These are phyloP conservation scores for Myioborus melanocephalus DNA, from an alignment of 2,797 vertebrate species.

Conservation along the genomic window DNA sequence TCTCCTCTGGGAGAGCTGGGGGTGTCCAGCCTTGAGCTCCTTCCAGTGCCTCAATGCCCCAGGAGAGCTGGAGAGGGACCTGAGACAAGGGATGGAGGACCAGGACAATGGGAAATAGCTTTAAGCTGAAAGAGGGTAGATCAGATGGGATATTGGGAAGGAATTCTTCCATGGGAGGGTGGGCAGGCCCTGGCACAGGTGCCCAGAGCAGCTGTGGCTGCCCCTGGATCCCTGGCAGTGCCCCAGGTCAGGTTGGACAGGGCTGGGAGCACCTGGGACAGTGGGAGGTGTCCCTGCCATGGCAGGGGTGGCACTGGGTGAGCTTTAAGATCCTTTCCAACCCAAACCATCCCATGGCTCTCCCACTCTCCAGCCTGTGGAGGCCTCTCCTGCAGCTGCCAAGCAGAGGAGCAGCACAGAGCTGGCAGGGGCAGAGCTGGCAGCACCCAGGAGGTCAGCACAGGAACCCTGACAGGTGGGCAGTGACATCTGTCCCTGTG, in stretches of 20 bases:
- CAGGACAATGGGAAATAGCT: not conserved
- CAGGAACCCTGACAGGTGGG: not conserved
- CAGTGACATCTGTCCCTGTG: not conserved
- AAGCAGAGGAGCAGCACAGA: not conserved
- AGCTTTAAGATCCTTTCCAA: not conserved
- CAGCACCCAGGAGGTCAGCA: not conserved
- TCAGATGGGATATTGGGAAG: not conserved
- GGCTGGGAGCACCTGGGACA: not conserved
- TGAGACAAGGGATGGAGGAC: not conserved
- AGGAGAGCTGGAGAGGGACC: not conserved
- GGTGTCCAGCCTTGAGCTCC: not conserved
- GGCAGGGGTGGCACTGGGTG: no score
- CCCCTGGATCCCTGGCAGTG: not conserved
- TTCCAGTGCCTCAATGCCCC: not conserved
- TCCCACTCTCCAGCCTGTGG: not conserved
- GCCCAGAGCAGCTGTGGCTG: not conserved
- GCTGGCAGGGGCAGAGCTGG: not conserved
- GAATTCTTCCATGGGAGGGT: not conserved
- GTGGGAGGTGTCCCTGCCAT: not conserved
- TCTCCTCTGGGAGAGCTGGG: not conserved
- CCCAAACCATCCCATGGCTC: not conserved
- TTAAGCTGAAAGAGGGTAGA: not conserved
- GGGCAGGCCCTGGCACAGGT: not conserved
- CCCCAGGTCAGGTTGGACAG: accelerated
- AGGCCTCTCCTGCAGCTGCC: not conserved